Conservation (phyloP, 2,888 invertebrate species). For the Tupiocoris notatus region DNA sequence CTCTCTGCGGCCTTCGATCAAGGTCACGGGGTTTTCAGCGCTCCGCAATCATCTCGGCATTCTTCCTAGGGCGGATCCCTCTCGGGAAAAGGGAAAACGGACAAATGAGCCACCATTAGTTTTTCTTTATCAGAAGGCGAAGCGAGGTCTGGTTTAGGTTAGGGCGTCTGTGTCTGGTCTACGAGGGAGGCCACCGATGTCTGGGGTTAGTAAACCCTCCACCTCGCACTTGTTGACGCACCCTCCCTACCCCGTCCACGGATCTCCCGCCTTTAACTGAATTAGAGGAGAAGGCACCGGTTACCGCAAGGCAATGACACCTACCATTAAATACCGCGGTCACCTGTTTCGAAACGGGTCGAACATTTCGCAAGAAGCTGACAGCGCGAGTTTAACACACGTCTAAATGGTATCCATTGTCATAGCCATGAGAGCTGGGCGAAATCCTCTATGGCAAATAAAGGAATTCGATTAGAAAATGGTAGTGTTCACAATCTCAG, state of each 20-base stretch:
- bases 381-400: no score
- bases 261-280: conserved; percentile 27
- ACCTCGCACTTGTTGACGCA: conserved; percentile 41
- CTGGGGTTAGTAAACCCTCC: background rate
- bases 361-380: no score
- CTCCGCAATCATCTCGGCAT: background rate
- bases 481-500: no score
- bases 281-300: conserved; percentile 21
- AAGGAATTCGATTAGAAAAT: no score
- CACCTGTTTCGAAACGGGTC: conserved; percentile 18
- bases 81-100: conserved; percentile 8
- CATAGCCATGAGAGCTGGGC: no score
- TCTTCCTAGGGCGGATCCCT: background rate
- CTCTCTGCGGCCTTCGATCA: no score
- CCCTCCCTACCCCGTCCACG: background rate
- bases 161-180: background rate
- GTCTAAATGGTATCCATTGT: no score
- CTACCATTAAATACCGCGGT: conserved; percentile 41
- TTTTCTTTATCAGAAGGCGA: conserved; percentile 39
- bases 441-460: no score
- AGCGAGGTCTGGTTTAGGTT: conserved; percentile 9
- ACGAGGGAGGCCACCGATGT: background rate
- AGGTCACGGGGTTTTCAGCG: background rate
- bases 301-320: conserved; percentile 1
- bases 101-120: conserved; percentile 43